Conservation (phyloP, 2,888 invertebrate species). For the Lasioglossum vierecki region DNA sequence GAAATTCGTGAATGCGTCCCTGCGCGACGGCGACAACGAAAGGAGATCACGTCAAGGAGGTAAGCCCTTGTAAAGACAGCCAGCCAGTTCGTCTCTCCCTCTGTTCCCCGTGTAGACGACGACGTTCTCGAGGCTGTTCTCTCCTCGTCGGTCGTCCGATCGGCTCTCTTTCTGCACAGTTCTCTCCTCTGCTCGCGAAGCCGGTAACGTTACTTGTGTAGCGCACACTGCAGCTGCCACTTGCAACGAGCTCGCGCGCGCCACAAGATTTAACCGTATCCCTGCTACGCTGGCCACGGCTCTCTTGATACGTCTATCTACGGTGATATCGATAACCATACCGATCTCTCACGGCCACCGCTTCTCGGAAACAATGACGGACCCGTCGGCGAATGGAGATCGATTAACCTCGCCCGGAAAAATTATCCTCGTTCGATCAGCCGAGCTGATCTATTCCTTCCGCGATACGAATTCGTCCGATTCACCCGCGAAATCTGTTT, state of each 20-base stretch:
- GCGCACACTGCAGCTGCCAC: slow-evolving; percentile 57
- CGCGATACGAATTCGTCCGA: background rate
- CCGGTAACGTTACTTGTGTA: slow-evolving; percentile 57
- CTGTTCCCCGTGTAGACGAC: slow-evolving; percentile 42
- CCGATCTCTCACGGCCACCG: slow-evolving; percentile 43
- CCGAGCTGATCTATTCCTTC: background rate
- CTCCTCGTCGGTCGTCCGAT: slow-evolving; percentile 19
- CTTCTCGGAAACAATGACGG: slow-evolving; percentile 56
- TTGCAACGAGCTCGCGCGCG: slow-evolving; percentile 52
- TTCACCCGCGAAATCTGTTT: slow-evolving; percentile 24
- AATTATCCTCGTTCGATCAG: slow-evolving; percentile 27
- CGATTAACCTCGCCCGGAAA: slow-evolving; percentile 40
- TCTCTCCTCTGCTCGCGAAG: slow-evolving; percentile 20
- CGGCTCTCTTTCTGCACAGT: slow-evolving; percentile 28
- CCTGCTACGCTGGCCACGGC: slow-evolving; percentile 51
- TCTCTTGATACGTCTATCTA: slow-evolving; percentile 62
- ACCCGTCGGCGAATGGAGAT: slow-evolving; percentile 25
- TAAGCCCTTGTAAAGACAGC: slow-evolving; percentile 73
- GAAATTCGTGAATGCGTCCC: slow-evolving; percentile 47
- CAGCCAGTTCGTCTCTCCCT: slow-evolving; percentile 49
- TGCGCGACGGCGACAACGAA: slow-evolving; percentile 64
- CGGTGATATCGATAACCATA: slow-evolving; percentile 65
- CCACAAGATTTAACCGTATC: slow-evolving; percentile 67
- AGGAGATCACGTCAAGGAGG: slow-evolving; percentile 73
- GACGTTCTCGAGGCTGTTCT: slow-evolving; percentile 36